Base-by-base conservation (phyloP, 1,140 invertebrate genomes). In the Pantala flavescens region DNA sequence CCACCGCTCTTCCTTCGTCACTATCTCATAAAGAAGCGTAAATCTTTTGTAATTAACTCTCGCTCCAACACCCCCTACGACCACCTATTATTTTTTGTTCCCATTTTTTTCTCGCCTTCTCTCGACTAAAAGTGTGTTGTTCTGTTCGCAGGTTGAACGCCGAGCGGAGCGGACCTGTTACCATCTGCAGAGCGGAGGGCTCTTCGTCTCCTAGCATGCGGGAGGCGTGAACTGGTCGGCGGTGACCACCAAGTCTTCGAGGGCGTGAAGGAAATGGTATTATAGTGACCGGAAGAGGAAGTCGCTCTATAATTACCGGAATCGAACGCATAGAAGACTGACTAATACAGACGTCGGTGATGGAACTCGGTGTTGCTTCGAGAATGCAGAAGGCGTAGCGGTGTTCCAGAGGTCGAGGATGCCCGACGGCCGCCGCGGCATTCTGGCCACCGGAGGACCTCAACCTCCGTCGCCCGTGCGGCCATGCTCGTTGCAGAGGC, bases 91-190 rank as follows among this genome's bases (percentile, higher is more conserved):
- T 63, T 63, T 63, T 63, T 63, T 63, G 16, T 21, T 21, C 49
- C n/a, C 49, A 21, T 63, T 63, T 63, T 49, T 63, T 63, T 63
- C 49, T 63, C 49, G n/a, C 49, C 49, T 63, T 63, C n/a, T 63
- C 49, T 21, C 12, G 49, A 63, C 49, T 63, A 21, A 63, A 63
- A 63, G 16, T 19, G 49, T 36, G 28, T 63, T 63, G 16, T 63
- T 21, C n/a, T 63, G 49, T 63, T 63, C 12, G 12, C 49, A 63
- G 49, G 3, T 21, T 63, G 16, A 12, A 19, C 49, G 49, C 12
- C 5, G 49, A 63, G 49, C 49, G 49, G 49, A 63, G 49, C 12
- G 49, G 49, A 19, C 49, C 3, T 63, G 49, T 63, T 63, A 12
- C 49, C 16, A 12, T 63, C 49, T 63, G 49, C 12, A 3, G 49